Base-by-base conservation (phyloP, 2,888 invertebrate genomes). In the Leptinotarsa rubiginosa region DNA sequence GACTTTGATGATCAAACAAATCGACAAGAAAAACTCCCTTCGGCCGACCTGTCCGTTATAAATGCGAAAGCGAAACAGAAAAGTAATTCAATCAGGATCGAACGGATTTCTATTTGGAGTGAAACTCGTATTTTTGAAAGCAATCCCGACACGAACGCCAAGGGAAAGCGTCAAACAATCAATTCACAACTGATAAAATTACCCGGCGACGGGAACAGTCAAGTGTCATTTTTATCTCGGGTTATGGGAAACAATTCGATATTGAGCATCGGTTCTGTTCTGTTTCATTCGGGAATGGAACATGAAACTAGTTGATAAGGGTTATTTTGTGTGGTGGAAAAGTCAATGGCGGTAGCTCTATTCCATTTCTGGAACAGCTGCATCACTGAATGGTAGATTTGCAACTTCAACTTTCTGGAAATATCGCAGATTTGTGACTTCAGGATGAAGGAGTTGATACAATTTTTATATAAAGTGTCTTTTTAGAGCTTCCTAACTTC, bases 111-210 rank as follows among this genome's bases (percentile, higher is more conserved):
- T 10, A 25, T 62, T 31, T 31, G 25, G 31, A 31, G 62, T 31
- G 31, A 16, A 62, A 62, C 31, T 4, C 62, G 62, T 31, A 62
- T 62, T 62, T 62, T 31, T 25, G 62, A 62, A 31, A 62, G 62
- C 62, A 62, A 62, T 62, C 25, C 16, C 62, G 25, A 62, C 25
- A 15, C 16, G 16, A 31, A 62, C 62, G 62, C 31, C 62, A 25
- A 25, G 62, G 62, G 62, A 62, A 62, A 25, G 62, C 62, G 31
- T 31, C 62, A 31, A 31, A 62, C 62, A 62, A 62, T 62, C 62
- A 31, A 62, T 62, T 62, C 25, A 25, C 62, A 25, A 31, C 62
- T 31, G 62, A 62, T 62, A 62, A 62, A 62, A 62, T 62, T 62
- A 62, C 31, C 31, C 31, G 62, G 62, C 16, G 7, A 5, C 1